These are phyloP conservation scores for Nemurella pictetii DNA, from an alignment of 2,888 invertebrate genomes.

Conservation along the genomic window DNA sequence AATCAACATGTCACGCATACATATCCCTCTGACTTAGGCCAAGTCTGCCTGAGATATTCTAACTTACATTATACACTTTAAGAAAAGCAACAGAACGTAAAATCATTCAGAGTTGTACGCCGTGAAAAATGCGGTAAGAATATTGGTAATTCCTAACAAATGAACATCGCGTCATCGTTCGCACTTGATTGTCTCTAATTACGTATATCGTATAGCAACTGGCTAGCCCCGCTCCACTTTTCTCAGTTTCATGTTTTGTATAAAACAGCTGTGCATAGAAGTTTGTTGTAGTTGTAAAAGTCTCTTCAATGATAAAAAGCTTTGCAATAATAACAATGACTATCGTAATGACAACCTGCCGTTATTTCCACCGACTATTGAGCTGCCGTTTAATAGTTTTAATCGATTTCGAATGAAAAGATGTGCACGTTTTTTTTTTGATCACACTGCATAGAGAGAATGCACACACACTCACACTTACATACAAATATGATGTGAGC, in stretches of 20 bases:
- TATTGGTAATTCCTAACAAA: neutral
- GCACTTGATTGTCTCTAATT: slow-evolving; percentile 40
- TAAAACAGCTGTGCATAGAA: slow-evolving; percentile 26
- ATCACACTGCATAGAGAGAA: slow-evolving; percentile 31
- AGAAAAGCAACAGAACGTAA: slow-evolving; percentile 23
- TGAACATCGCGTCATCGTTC: neutral
- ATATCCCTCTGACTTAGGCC: slow-evolving; percentile 19
- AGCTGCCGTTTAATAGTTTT: slow-evolving; percentile 25
- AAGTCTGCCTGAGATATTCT: slow-evolving; percentile 29
- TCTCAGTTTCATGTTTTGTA: neutral
- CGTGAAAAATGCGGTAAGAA: slow-evolving; percentile 22
- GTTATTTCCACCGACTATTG: neutral
- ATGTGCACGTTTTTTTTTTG: slow-evolving; percentile 25
- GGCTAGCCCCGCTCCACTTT: neutral
- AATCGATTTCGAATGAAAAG: slow-evolving; percentile 18
- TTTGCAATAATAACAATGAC: slow-evolving; percentile 13
- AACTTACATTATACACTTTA: slow-evolving; percentile 29
- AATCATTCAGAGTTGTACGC: slow-evolving; percentile 14
- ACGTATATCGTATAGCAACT: slow-evolving; percentile 40
- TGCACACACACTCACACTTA: slow-evolving; percentile 22
- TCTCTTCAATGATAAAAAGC: slow-evolving; percentile 26
- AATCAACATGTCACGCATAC: slow-evolving; percentile 30
- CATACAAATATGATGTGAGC: slow-evolving; percentile 30
- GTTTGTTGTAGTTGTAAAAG: slow-evolving; percentile 1
- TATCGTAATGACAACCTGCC: slow-evolving; percentile 5